Evolutionary conservation across 2,888 invertebrate genomes (phyloP), one percentile per base, ranked within the genome.

Genomic region (Nycteola revayana): DNA sequence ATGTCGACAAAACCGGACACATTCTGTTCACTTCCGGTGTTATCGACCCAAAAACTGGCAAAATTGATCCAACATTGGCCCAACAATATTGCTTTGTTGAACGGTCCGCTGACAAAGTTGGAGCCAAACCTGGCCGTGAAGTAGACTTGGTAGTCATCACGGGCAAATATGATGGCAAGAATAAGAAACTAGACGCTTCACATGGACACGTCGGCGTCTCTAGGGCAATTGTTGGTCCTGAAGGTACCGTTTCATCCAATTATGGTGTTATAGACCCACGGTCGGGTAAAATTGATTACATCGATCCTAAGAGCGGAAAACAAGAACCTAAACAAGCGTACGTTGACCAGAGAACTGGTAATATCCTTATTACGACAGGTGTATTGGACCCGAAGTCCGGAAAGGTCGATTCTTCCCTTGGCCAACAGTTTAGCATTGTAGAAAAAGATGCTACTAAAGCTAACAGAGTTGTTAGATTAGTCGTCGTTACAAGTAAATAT

Each of bases 311-410:
- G 53, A 91, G 92, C 0, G 93, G 93, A 10, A 92, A 93, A 61
- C 90, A 87, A 48, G 92, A 93, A 53, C 81, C 91, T 1, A 90
- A 91, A 66, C 91, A 92, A 67, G 94, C 93, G 1, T 91, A 92
- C 58, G 87, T 94, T n/a, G 93, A 94, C 59, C 89, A 90, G n/a
- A 90, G 91, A 59, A 93, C 94, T 5, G 93, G 93, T 8, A 93
- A 93, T 53, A 79, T 94, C 33, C 86, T 92, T 10, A 83, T 93
- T 6, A 89, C 91, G 1, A 91, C 90, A 7, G 92, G 91, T 10
- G 91, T 93, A 2, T 62, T 89, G 1, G 92, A 93, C 72, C 93
- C 93, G 0, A 90, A 90, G 53, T 92, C 93, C 1, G 93, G 93
- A 1, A 92, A 93, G 65, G 74, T 90, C 0, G 93, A 93, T 67